Evolutionary conservation across 2,888 invertebrate species (phyloP).

Genomic region (Gasteruption jaculator): DNA sequence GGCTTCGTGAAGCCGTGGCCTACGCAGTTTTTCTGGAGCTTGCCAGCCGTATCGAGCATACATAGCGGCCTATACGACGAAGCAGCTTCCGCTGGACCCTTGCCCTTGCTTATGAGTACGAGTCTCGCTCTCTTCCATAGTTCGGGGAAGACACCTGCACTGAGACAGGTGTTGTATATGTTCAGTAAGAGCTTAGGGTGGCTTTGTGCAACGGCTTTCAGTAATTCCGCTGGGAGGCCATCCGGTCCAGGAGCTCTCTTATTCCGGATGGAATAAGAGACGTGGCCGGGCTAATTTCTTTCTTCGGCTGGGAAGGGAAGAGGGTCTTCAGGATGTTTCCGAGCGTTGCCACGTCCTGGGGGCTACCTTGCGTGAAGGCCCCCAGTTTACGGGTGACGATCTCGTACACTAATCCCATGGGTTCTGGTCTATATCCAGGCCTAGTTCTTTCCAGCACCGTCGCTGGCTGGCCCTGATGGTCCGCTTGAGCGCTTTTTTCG

Average conservation of each 20-base stretch:
- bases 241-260: slow-evolving; percentile 27
- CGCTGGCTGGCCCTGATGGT: slow-evolving; percentile 18
- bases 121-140: slow-evolving; percentile 24
- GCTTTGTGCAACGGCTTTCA: slow-evolving; percentile 17
- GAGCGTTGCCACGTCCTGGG: slow-evolving; percentile 3
- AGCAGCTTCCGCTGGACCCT: slow-evolving; percentile 14
- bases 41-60: slow-evolving; percentile 30
- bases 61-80: slow-evolving; percentile 29
- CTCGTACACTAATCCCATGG: slow-evolving; percentile 27
- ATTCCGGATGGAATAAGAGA: slow-evolving; percentile 14
- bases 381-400: slow-evolving; percentile 20
- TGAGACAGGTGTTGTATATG: slow-evolving; percentile 16
- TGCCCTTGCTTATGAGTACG: slow-evolving; percentile 12
- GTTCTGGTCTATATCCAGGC: slow-evolving; percentile 22
- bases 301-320: slow-evolving; percentile 15
- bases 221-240: slow-evolving; percentile 24
- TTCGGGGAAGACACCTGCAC: slow-evolving; percentile 17
- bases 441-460: slow-evolving; percentile 23
- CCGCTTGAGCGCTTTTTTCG: slow-evolving; percentile 6
- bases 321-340: slow-evolving; percentile 14
- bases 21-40: slow-evolving; percentile 29
- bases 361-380: background rate
- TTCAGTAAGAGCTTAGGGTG: slow-evolving; percentile 13
- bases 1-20: slow-evolving; percentile 21
- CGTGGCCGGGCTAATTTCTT: slow-evolving; percentile 1